Base-by-base conservation (phyloP, 2,888 invertebrate genomes). In the Sesia bembeciformis region DNA sequence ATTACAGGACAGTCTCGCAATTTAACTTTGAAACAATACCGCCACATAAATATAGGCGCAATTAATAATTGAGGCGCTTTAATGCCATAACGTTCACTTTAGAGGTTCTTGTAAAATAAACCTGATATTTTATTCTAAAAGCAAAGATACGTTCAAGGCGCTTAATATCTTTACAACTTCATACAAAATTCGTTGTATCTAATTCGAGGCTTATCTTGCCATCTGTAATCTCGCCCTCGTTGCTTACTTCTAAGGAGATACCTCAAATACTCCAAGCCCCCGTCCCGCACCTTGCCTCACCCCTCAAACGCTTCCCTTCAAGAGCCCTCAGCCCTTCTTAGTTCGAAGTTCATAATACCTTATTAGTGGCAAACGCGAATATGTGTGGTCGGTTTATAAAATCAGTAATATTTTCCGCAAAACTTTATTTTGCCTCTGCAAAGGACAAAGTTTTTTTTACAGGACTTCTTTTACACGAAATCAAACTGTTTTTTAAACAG, bases 171-270 rank as follows among this genome's bases (percentile, higher is more conserved):
- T 83, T 80, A 77, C 73, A 82, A 84, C 75, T 81, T 86, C 83
- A 85, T 85, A 83, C 84, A 78, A 86, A 83, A 88, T 87, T 84
- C 80, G 84, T 80, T 84, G 84, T 84, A 81, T 84, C 84, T 86
- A 87, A 87, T 86, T 86, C 84, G 73, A 72, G 78, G 87, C 81
- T 88, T 89, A 87, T 85, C 88, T 78, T 85, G 85, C 81, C 88
- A 87, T 87, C 85, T 83, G 79, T 86, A 87, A 87, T 87, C 86
- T 85, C 67, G 65, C 68, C 65, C 81, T 76, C 76, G 70, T 72
- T 64, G 67, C 76, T 73, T 72, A 72, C 74, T 71, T 66, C 66
- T 67, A 66, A 68, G 70, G 70, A 80, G 78, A 76, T 84, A 77
- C 77, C 79, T 84, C 78, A 72, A 76, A 81, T 80, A 74, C 69